These are phyloP conservation scores for Labeo calbasu DNA, from an alignment of 2,797 vertebrate genomes.

Conservation along the genomic window DNA sequence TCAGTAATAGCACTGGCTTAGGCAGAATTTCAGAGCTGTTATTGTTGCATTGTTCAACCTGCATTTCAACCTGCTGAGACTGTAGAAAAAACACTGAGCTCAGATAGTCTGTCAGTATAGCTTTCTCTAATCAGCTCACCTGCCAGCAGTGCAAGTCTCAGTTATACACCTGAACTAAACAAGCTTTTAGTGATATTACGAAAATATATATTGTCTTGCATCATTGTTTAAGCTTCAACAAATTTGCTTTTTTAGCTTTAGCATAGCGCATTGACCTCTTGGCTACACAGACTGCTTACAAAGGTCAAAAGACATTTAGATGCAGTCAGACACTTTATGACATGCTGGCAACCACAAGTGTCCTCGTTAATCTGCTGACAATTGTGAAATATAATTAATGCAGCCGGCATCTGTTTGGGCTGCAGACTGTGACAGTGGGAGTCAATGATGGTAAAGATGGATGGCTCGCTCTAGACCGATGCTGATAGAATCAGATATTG, in stretches of 20 bases:
- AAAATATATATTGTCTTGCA: neutral
- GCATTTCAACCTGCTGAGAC: neutral
- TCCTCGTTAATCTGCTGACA: slow-evolving; percentile 62
- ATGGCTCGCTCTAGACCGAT: slow-evolving; percentile 47
- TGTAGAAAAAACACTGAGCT: slow-evolving; percentile 14
- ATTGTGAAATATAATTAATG: slow-evolving; percentile 65
- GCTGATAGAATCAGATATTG: slow-evolving; percentile 42
- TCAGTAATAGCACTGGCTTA: neutral
- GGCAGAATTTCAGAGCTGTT: neutral
- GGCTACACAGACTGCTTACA: slow-evolving; percentile 33
- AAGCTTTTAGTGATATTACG: neutral
- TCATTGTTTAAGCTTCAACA: neutral
- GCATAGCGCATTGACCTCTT: slow-evolving; percentile 26
- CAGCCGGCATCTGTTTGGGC: slow-evolving; percentile 55
- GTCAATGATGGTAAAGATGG: slow-evolving; percentile 57
- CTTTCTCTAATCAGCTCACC: neutral
- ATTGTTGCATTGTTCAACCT: neutral
- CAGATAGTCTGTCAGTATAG: neutral
- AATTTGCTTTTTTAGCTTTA: neutral
- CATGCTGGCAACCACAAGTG: slow-evolving; percentile 49
- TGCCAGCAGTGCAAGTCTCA: neutral
- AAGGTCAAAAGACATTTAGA: slow-evolving; percentile 55
- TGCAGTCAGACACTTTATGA: slow-evolving; percentile 46
- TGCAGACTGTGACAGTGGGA: slow-evolving; percentile 55
- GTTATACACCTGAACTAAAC: neutral